These are phyloP conservation scores for Tapirus terrestris DNA, from an alignment of 2,113 vertebrate genomes.

Conservation along the genomic window DNA sequence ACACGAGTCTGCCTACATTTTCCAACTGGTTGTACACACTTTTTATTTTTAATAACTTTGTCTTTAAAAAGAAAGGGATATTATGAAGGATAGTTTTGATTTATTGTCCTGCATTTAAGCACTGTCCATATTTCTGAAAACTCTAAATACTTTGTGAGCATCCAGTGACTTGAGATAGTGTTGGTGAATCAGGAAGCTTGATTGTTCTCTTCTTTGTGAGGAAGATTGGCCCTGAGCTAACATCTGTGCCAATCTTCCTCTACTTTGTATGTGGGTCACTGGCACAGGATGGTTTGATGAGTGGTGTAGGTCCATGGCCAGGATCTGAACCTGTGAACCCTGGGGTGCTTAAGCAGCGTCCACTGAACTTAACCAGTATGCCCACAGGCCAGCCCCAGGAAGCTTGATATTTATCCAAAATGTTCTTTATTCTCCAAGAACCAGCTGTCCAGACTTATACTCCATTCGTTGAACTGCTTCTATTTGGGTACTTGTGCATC, in stretches of 20 bases:
- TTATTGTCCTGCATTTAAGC: background rate
- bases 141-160: background rate
- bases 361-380: no score
- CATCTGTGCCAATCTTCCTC: no score
- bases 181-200: background rate
- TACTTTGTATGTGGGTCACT: no score
- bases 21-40: background rate
- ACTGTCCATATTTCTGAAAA: background rate
- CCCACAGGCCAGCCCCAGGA: background rate
- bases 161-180: background rate
- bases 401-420: background rate
- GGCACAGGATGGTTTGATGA: no score
- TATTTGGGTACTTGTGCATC: background rate
- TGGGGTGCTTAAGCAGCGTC: no score
- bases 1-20: background rate
- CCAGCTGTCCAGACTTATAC: background rate
- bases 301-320: no score
- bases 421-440: background rate
- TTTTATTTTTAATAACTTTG: background rate
- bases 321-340: no score
- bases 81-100: background rate
- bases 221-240: no score
- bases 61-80: background rate
- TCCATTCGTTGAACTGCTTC: background rate
- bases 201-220: no score